phyloP scores from a whole-genome alignment of 2,888 invertebrate genomes.

The Philereme vetulata region DNA sequence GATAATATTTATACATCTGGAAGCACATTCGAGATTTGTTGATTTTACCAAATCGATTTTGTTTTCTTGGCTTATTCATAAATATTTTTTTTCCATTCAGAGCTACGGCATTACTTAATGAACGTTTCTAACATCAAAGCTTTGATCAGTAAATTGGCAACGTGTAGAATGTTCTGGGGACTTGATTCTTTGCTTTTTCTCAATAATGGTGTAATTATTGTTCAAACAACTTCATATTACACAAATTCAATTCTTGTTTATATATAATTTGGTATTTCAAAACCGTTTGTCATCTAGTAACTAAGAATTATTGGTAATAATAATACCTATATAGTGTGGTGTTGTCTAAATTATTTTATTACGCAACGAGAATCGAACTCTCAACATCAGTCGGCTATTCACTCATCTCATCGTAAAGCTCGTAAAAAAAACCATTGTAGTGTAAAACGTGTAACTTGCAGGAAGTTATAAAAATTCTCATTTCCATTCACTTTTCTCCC shows the following conservation, averaged over 20 bases:
- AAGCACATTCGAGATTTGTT: conserved; percentile 33
- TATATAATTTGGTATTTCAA: not conserved
- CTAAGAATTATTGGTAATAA: too few relatives aligned
- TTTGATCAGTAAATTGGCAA: conserved; percentile 51
- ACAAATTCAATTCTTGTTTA: conserved; percentile 3
- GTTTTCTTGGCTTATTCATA: conserved; percentile 33
- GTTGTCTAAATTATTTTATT: too few relatives aligned
- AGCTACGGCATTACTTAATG: conserved; percentile 52
- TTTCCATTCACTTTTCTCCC: conserved; percentile 8
- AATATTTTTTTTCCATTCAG: conserved; percentile 36
- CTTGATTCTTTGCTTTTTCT: conserved; percentile 32
- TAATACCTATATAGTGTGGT: too few relatives aligned
- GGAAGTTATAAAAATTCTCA: not conserved
- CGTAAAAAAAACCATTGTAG: too few relatives aligned
- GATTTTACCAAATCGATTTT: conserved; percentile 36
- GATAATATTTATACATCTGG: conserved; percentile 30
- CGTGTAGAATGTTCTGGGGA: conserved; percentile 38
- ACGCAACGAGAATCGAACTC: too few relatives aligned
- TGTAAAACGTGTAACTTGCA: too few relatives aligned
- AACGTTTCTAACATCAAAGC: conserved; percentile 53
- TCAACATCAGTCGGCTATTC: too few relatives aligned
- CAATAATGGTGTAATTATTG: conserved; percentile 40
- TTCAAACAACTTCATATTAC: conserved; percentile 39
- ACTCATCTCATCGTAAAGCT: too few relatives aligned
- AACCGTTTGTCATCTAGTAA: too few relatives aligned